These are phyloP conservation scores for Xiphophorus maculatus DNA, from an alignment of 2,113 vertebrate genomes.

Conservation along the genomic window DNA sequence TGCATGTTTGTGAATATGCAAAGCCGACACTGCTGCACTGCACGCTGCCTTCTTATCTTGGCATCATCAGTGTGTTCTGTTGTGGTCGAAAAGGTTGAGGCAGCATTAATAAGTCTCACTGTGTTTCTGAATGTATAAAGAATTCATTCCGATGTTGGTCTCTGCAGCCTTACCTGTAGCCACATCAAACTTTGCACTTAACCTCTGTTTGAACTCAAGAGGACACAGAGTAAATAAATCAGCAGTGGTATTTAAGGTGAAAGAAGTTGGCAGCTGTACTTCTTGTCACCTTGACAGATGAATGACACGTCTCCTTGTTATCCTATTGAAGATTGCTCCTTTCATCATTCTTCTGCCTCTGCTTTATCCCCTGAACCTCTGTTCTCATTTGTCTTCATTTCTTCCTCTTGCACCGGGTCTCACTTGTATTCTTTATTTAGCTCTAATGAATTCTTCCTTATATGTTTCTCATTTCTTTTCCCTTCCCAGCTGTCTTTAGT, in stretches of 20 bases:
- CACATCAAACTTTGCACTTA: constrained; percentile 37
- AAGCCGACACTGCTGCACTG: neutral
- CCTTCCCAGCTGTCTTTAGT: constrained; percentile 7
- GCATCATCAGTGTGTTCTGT: neutral
- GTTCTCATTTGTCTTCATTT: constrained; percentile 52
- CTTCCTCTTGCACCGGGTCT: constrained; percentile 16
- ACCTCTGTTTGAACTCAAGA: constrained; percentile 52
- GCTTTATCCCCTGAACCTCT: constrained; percentile 26
- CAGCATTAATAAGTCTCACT: neutral
- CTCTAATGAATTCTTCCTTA: constrained; percentile 44
- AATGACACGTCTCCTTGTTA: constrained; percentile 54
- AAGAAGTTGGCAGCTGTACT: constrained; percentile 57
- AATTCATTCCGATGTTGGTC: constrained; percentile 4
- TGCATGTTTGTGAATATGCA: neutral
- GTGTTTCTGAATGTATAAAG: neutral
- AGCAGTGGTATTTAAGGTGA: constrained; percentile 34
- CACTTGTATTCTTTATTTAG: constrained; percentile 32
- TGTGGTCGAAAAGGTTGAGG: constrained; percentile 1
- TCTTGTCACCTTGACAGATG: constrained; percentile 73
- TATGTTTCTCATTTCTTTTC: constrained; percentile 20
- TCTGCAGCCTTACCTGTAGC: constrained; percentile 3
- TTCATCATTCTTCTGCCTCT: constrained; percentile 47
- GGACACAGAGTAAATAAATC: constrained; percentile 53
- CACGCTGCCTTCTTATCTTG: neutral
- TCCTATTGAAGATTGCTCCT: constrained; percentile 47